phyloP scores from a whole-genome alignment of 1,140 invertebrate genomes.

The Drosophila takahashii region DNA sequence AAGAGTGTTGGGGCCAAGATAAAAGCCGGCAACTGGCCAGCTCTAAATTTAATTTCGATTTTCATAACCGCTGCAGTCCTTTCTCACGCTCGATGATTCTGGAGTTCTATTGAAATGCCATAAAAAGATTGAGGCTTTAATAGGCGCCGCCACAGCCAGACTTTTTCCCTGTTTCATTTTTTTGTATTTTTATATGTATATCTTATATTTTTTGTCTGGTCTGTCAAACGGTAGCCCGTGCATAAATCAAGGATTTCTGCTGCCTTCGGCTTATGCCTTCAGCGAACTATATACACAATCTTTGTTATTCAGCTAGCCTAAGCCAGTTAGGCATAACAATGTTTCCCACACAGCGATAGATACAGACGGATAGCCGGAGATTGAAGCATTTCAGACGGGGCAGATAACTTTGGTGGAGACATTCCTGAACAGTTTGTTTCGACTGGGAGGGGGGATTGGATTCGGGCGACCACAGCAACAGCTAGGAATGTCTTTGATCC shows the following conservation, averaged over 20 bases:
- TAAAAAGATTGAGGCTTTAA: constrained; percentile 80
- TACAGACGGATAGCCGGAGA: constrained; percentile 32
- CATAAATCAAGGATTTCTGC: constrained; percentile 81
- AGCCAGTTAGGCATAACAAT: constrained; percentile 75
- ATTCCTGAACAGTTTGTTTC: constrained; percentile 53
- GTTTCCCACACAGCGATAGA: constrained; percentile 68
- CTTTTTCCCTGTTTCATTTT: constrained; percentile 15
- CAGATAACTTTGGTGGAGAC: constrained; percentile 66
- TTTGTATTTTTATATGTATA: not conserved
- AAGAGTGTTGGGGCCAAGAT: constrained; percentile 59
- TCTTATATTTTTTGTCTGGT: constrained; percentile 33
- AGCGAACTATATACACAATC: constrained; percentile 52
- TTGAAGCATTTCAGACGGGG: constrained; percentile 54
- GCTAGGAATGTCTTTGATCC: constrained; percentile 80
- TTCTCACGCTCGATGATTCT: constrained; percentile 48
- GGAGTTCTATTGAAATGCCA: constrained; percentile 79
- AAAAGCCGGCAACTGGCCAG: constrained; percentile 38
- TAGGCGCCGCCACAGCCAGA: constrained; percentile 71
- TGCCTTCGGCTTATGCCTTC: constrained; percentile 35
- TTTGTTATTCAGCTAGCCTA: constrained; percentile 59
- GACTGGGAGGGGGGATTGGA: constrained; percentile 24
- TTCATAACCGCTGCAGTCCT: constrained; percentile 63
- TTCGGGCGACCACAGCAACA: constrained; percentile 60
- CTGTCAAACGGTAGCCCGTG: constrained; percentile 79
- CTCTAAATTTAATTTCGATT: constrained; percentile 58